Conservation (phyloP, 2,797 vertebrate genomes). For the Babyrousa celebensis region DNA sequence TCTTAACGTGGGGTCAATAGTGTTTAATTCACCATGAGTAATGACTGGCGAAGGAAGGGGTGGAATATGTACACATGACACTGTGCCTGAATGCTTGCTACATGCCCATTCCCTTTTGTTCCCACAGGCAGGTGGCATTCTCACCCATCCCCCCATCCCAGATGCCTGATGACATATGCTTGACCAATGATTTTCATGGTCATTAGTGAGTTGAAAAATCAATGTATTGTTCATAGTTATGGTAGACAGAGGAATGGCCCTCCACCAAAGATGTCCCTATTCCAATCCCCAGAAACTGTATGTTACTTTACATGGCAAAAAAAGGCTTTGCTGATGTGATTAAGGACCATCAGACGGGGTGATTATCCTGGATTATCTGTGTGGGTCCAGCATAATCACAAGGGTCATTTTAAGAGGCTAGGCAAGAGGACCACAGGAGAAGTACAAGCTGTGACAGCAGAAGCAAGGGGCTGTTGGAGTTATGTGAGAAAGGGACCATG, state of each 20-base stretch:
- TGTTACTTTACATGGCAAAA: neutral
- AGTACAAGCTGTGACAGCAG: neutral
- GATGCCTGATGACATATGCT: neutral
- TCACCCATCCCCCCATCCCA: neutral
- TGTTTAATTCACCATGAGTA: neutral
- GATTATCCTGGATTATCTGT: neutral
- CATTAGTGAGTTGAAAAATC: conserved; percentile 31
- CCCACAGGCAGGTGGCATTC: neutral
- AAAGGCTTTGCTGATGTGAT: neutral
- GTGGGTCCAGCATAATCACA: neutral
- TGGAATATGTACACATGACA: neutral
- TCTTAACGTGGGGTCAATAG: neutral
- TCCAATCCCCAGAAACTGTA: neutral
- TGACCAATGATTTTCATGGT: neutral
- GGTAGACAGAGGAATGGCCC: neutral
- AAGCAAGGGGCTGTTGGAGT: neutral
- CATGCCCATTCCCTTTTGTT: neutral
- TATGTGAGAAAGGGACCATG: neutral
- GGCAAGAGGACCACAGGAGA: neutral
- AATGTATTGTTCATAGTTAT: neutral
- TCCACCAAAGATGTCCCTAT: neutral
- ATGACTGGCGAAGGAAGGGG: neutral
- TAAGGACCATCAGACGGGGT: neutral
- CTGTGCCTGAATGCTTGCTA: neutral
- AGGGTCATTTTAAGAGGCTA: neutral